Evolutionary conservation across 2,888 invertebrate genomes (phyloP).

Genomic region (Allolobophora icterica): DNA sequence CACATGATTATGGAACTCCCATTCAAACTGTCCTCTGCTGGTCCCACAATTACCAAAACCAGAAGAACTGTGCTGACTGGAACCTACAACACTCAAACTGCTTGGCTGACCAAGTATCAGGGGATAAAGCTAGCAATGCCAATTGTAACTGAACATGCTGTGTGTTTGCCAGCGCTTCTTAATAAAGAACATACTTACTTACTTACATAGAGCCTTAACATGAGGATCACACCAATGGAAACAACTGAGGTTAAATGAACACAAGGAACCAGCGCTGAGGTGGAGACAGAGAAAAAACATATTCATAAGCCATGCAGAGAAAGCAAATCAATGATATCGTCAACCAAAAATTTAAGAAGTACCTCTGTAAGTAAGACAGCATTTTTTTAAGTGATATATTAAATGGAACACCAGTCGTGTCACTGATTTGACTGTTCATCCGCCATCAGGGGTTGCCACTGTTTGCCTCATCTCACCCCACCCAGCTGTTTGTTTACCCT

Average conservation of each 20-base stretch:
- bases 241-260: neutral
- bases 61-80: neutral
- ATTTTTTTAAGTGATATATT: neutral
- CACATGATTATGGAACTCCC: no score
- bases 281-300: neutral
- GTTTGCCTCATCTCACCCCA: neutral
- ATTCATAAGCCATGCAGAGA: neutral
- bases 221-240: no score
- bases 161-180: no score
- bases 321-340: neutral
- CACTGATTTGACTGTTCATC: neutral
- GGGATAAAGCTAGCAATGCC: neutral
- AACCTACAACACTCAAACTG: neutral
- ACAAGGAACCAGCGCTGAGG: neutral
- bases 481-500: neutral
- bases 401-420: neutral
- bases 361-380: neutral
- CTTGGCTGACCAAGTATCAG: neutral
- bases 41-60: neutral
- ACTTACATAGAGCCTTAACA: neutral
- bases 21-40: neutral
- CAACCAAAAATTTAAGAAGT: neutral
- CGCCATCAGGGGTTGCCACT: no score
- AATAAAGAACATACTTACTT: no score
- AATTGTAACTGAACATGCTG: conserved; percentile 5